phyloP scores from a whole-genome alignment of 2,888 invertebrate species.

The Hyalella azteca region DNA sequence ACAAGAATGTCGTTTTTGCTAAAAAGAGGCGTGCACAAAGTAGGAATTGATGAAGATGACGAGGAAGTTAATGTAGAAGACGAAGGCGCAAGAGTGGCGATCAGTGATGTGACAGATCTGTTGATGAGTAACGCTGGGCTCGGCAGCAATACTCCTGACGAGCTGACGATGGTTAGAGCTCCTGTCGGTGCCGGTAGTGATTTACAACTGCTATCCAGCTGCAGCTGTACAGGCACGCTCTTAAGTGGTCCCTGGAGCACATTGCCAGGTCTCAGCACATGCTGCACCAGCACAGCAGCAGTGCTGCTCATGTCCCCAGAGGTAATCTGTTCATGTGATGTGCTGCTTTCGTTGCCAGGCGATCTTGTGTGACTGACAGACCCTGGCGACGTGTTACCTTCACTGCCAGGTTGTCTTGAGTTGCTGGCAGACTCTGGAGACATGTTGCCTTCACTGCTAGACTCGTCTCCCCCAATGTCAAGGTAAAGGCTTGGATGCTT shows the following conservation, averaged over 20 bases:
- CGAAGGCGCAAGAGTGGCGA: conserved; percentile 44
- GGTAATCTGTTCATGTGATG: too few species aligned
- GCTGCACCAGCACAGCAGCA: conserved; percentile 48
- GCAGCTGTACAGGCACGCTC: conserved; percentile 19
- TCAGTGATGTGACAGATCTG: conserved; percentile 39
- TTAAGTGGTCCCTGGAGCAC: background rate
- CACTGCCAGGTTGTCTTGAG: conserved; percentile 62
- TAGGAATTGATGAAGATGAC: conserved; percentile 45
- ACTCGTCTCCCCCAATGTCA: conserved; percentile 82
- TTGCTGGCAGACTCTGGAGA: conserved; percentile 27
- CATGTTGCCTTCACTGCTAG: conserved; percentile 73
- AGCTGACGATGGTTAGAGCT: conserved; percentile 37
- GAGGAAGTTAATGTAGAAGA: conserved; percentile 50
- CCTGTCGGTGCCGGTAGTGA: conserved; percentile 58
- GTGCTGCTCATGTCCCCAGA: conserved; percentile 44
- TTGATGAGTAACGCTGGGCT: conserved; percentile 61
- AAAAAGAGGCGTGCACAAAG: conserved; percentile 52
- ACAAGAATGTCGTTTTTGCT: conserved; percentile 38
- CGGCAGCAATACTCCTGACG: conserved; percentile 47
- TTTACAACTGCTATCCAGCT: conserved; percentile 34
- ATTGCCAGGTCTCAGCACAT: background rate
- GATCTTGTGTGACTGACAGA: conserved; percentile 41
- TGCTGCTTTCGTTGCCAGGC: conserved; percentile 61
- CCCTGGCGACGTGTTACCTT: conserved; percentile 38
- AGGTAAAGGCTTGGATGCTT: conserved; percentile 81